These are phyloP conservation scores for Heliocidaris erythrogramma DNA, from an alignment of 35 echinoderm and acorn worm genomes.

Conservation along the genomic window DNA sequence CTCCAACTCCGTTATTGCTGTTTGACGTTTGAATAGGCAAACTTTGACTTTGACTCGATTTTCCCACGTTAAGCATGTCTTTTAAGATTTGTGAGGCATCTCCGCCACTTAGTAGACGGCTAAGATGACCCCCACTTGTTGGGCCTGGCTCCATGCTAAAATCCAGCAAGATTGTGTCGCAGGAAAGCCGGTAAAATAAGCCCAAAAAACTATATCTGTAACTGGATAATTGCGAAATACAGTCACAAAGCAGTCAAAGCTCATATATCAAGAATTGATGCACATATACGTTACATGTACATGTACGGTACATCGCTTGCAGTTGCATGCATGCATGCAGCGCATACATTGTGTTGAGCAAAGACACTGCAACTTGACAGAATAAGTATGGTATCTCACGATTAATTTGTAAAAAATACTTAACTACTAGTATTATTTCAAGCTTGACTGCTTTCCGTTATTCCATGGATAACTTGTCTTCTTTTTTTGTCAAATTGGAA, in stretches of 20 bases:
- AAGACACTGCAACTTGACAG: not conserved
- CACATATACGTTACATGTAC: too few species aligned
- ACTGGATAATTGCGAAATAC: not conserved
- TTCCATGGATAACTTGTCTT: too few species aligned
- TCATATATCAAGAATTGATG: not conserved
- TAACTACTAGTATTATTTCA: too few species aligned
- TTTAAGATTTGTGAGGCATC: constrained; percentile 90
- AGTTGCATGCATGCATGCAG: too few species aligned
- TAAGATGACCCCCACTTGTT: constrained; percentile 29
- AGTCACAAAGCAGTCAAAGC: not conserved
- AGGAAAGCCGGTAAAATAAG: not conserved
- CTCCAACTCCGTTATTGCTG: not conserved
- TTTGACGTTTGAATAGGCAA: too few species aligned
- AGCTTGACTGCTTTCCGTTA: too few species aligned
- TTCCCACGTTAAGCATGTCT: constrained; percentile 93
- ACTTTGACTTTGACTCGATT: constrained; percentile 63
- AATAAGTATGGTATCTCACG: not conserved
- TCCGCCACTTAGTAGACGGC: constrained; percentile 55
- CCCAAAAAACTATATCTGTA: not conserved
- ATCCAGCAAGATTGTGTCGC: not conserved
- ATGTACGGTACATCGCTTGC: too few species aligned
- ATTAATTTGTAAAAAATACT: not conserved
- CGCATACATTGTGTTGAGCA: too few species aligned
- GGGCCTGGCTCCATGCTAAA: constrained; percentile 44
- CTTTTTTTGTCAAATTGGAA: too few species aligned